Evolutionary conservation across 2,797 vertebrate genomes (phyloP), one percentile per base, ranked within the genome.

Genomic region (Liasis olivaceus): DNA sequence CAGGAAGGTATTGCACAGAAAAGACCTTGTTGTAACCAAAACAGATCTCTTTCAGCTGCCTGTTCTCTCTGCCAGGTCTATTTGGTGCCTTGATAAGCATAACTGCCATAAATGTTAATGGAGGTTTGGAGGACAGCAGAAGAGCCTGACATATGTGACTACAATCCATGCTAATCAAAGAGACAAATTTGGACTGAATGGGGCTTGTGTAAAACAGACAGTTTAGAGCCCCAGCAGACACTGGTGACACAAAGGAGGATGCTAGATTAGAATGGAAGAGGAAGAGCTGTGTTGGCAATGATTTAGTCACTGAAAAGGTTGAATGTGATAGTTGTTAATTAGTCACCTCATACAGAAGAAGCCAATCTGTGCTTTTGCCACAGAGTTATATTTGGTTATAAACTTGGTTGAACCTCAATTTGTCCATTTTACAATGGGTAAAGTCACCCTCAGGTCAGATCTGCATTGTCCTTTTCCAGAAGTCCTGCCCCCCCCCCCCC

Each of bases 41-140:
- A 97, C 93, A 95, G 95, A 97, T 96, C 97, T 63, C 89, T 94
- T 94, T 96, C 96, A 95, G 94, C 94, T 94, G 89, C 87, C 92
- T 96, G 91, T 96, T 93, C 89, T 93, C 94, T 94, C 93, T 93
- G 89, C 93, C 92, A 94, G 94, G 28, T 89, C 22, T 96, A 93
- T 94, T 96, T 91, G 92, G 95, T 96, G 89, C 91, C 93, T 96
- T 95, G 96, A 90, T 97, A 93, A 95, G 95, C 95, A 93, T 95
- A 94, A 94, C 93, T 93, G 93, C 94, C 93, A 90, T 97, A 97
- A 97, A 97, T 96, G 96, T 86, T 96, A 97, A 96, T 96, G 96
- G 95, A 93, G 96, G 91, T 72, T 95, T 96, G 93, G 95, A 95
- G 95, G 95, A 94, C 93, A 92, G 95, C 94, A 94, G 91, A 90